phyloP scores from a whole-genome alignment of 2,888 invertebrate genomes.

The Dinocampus coccinellae region DNA sequence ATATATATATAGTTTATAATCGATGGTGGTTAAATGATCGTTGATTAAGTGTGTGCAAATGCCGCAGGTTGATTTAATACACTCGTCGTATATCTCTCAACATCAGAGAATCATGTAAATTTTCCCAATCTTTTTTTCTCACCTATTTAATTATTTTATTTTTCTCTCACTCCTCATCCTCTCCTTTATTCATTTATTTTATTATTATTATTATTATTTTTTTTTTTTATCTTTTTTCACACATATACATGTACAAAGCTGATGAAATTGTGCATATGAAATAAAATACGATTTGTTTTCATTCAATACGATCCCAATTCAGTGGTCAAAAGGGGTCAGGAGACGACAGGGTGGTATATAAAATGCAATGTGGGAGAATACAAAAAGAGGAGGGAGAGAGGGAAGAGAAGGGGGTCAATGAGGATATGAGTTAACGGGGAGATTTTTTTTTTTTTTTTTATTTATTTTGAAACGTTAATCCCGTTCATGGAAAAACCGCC shows the following conservation, averaged over 20 bases:
- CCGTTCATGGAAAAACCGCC: constrained; percentile 23
- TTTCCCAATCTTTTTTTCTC: not conserved
- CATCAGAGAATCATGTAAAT: constrained; percentile 13
- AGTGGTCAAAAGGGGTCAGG: not conserved
- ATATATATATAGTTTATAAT: constrained; percentile 15
- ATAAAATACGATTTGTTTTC: not conserved
- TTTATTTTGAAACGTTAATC: constrained; percentile 20
- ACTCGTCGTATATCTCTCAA: not conserved
- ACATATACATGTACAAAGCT: too few species aligned
- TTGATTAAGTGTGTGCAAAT: not conserved
- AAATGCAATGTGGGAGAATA: too few species aligned
- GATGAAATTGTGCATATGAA: not conserved
- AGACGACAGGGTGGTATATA: not conserved
- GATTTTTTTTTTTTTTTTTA: too few species aligned
- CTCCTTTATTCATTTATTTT: not conserved
- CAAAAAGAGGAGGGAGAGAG: not conserved
- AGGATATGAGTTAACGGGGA: not conserved
- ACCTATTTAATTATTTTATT: not conserved
- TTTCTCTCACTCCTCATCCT: not conserved
- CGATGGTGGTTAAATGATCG: constrained; percentile 10
- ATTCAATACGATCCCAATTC: not conserved
- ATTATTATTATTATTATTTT: not conserved
- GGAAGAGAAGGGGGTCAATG: not conserved
- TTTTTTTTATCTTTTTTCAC: too few species aligned
- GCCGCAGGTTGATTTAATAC: not conserved